These are phyloP conservation scores for Condylura cristata DNA, from an alignment of 2,113 vertebrate genomes.

Conservation along the genomic window DNA sequence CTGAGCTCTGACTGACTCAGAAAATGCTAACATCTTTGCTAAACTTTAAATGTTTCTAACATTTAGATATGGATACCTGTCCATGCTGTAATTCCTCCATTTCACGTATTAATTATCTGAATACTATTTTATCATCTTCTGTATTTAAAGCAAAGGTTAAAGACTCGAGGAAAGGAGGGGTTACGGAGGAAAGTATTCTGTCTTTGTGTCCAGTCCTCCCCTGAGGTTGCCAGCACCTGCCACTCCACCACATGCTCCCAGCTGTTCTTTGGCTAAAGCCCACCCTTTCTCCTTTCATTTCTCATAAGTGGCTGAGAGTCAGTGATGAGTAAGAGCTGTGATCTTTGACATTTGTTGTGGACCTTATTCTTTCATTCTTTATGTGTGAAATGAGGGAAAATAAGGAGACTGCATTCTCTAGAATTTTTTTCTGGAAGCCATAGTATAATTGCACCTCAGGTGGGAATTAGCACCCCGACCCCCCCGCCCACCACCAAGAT, in stretches of 20 bases:
- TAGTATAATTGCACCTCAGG: background rate
- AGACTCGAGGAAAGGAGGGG: background rate
- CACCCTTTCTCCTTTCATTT: background rate
- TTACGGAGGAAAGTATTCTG: background rate
- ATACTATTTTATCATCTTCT: background rate
- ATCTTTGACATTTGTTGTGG: background rate
- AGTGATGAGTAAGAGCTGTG: background rate
- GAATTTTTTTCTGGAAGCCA: background rate
- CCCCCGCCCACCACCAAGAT: too few species aligned
- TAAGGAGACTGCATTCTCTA: background rate
- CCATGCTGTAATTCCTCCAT: background rate
- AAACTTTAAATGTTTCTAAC: background rate
- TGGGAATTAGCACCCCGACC: background rate
- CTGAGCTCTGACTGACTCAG: background rate
- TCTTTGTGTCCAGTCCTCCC: background rate
- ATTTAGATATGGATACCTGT: background rate
- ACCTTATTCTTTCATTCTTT: background rate
- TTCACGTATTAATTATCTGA: background rate
- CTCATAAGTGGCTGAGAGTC: background rate
- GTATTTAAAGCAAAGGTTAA: background rate
- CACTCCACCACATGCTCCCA: background rate
- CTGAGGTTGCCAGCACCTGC: background rate
- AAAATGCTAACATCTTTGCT: background rate
- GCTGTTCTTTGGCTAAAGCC: background rate
- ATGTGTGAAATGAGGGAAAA: background rate